Percentiles rank a stretch among this genome's conserved stretches.
Conservation (phyloP, 2,113 vertebrate genomes). For the Phylloscopus trochiloides region DNA sequence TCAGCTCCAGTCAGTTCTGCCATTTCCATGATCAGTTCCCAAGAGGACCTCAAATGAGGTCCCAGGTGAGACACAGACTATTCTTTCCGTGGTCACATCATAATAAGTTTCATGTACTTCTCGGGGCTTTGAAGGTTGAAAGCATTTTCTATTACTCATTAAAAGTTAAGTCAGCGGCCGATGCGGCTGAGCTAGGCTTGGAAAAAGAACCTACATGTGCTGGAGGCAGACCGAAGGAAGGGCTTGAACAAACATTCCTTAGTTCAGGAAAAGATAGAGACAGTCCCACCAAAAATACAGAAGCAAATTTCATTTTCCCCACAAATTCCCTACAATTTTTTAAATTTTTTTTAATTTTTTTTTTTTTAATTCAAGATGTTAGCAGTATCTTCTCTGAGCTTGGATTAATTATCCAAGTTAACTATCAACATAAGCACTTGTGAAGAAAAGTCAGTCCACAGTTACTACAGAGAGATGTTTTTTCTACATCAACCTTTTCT, state of each 20-base stretch:
- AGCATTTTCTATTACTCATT: slow-evolving; percentile 48
- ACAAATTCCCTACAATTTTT: not conserved
- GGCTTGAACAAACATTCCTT: slow-evolving; percentile 25
- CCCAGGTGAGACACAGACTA: not conserved
- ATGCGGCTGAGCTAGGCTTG: not conserved
- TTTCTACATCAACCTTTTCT: slow-evolving; percentile 65
- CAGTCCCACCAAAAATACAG: not conserved
- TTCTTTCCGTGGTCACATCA: slow-evolving; percentile 34
- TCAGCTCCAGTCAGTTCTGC: slow-evolving; percentile 18
- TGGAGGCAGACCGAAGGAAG: slow-evolving; percentile 20
- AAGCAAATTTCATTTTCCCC: not conserved
- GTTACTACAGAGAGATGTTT: slow-evolving; percentile 43
- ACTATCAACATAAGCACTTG: slow-evolving; percentile 32
- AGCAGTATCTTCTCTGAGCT: not conserved
- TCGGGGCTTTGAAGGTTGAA: slow-evolving; percentile 45
- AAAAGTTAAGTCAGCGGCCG: not conserved
- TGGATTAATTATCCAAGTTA: not conserved
- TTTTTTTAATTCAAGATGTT: not conserved
- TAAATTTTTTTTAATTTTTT: not conserved
- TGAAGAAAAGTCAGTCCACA: slow-evolving; percentile 1
- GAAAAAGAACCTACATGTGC: slow-evolving; percentile 20
- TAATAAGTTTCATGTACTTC: slow-evolving; percentile 40
- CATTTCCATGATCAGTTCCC: slow-evolving; percentile 13
- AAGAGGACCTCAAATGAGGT: slow-evolving; percentile 42
- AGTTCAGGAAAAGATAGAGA: not conserved